Evolutionary conservation across 2,113 vertebrate genomes (phyloP).

Genomic region (Channa maculata): DNA sequence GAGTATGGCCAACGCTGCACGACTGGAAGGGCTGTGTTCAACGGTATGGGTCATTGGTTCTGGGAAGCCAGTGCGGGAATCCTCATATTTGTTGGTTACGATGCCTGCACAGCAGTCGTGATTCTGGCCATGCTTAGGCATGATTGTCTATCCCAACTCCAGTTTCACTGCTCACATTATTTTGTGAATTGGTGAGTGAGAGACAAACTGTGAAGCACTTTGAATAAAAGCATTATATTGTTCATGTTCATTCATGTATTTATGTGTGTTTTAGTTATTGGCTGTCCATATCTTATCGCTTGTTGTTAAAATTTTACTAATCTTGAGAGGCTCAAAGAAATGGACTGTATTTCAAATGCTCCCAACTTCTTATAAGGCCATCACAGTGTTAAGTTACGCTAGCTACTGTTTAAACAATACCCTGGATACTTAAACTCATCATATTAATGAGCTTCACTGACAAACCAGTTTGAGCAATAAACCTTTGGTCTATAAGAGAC

Average conservation of each 20-base stretch:
- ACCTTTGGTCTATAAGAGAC: background rate
- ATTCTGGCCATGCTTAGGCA: too few species aligned
- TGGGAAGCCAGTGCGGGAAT: background rate
- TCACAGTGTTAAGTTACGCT: background rate
- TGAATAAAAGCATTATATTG: too few species aligned
- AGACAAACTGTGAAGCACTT: too few species aligned
- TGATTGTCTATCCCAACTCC: too few species aligned
- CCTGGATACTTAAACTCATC: background rate
- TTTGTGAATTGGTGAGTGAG: too few species aligned
- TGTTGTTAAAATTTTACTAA: constrained; percentile 16
- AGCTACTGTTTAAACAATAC: constrained; percentile 7
- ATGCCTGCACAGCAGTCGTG: background rate
- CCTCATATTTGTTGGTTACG: background rate
- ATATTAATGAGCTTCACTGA: background rate
- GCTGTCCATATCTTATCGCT: background rate
- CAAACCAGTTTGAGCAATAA: background rate
- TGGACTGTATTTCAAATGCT: constrained; percentile 2
- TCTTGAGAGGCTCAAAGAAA: background rate
- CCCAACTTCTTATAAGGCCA: background rate
- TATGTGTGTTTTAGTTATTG: too few species aligned
- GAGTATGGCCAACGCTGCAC: background rate
- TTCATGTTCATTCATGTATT: too few species aligned
- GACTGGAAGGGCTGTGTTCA: background rate
- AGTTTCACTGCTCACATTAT: too few species aligned
- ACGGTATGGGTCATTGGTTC: background rate